phyloP scores from a whole-genome alignment of 2,113 vertebrate genomes.

The Pedetes capensis region DNA sequence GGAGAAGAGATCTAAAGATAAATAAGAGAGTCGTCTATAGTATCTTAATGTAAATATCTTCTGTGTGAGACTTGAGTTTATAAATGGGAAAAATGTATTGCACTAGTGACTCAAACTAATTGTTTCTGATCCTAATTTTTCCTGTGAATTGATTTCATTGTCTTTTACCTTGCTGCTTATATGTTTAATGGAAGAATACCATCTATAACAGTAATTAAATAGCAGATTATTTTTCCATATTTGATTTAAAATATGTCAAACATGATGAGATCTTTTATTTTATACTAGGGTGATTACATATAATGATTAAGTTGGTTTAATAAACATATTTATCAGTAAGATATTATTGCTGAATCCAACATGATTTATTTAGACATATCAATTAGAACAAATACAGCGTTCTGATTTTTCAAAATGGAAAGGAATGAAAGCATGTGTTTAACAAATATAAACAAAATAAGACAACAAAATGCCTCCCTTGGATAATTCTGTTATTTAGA shows the following conservation, averaged over 20 bases:
- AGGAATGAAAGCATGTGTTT: background rate
- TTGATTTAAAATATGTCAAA: conserved; percentile 48
- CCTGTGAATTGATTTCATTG: background rate
- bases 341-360: conserved; percentile 3
- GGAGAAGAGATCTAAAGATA: conserved; percentile 25
- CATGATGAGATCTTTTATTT: background rate
- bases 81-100: conserved; percentile 36
- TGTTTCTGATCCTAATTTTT: conserved; percentile 49
- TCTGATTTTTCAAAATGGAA: conserved; percentile 32
- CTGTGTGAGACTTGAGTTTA: conserved; percentile 29
- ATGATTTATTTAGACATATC: conserved; percentile 31
- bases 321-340: conserved; percentile 4
- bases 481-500: background rate
- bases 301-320: background rate
- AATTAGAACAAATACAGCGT: background rate
- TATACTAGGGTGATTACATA: conserved; percentile 8
- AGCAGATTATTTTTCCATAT: conserved; percentile 4
- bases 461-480: background rate
- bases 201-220: conserved; percentile 28
- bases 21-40: background rate
- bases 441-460: background rate
- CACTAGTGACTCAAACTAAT: conserved; percentile 7
- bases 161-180: conserved; percentile 47
- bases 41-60: conserved; percentile 25
- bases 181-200: conserved; percentile 49